These are phyloP conservation scores for Thelaira solivaga DNA, from an alignment of 2,888 invertebrate species.

Conservation along the genomic window DNA sequence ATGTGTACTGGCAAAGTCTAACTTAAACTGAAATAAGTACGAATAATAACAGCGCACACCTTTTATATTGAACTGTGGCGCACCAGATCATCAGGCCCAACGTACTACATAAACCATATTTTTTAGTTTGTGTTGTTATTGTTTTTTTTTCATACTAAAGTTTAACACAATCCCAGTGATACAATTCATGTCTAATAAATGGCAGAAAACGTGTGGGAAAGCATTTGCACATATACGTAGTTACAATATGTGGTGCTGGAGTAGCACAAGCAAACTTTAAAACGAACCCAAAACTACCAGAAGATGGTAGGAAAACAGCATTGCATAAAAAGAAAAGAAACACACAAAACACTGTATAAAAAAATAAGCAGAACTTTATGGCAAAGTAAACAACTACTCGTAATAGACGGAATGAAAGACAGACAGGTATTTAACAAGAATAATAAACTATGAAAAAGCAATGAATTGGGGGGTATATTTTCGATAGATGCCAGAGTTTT, in stretches of 20 bases:
- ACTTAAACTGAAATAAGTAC: not conserved
- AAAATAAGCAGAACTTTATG: too few relatives aligned
- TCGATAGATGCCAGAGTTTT: too few relatives aligned
- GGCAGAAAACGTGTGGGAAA: conserved; percentile 57
- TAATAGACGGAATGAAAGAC: not conserved
- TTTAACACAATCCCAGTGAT: conserved; percentile 43
- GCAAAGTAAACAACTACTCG: too few relatives aligned
- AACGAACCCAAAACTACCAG: not conserved
- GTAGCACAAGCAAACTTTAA: conserved; percentile 38
- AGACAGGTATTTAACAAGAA: not conserved
- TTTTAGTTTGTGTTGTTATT: too few relatives aligned
- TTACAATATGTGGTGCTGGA: not conserved
- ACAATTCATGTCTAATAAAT: conserved; percentile 56
- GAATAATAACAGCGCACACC: conserved; percentile 18
- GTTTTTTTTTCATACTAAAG: conserved; percentile 25
- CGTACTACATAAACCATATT: conserved; percentile 12
- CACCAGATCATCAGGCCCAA: conserved; percentile 11
- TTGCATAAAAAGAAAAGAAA: too few relatives aligned
- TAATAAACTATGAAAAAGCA: too few relatives aligned
- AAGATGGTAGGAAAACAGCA: conserved; percentile 33
- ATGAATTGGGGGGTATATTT: too few relatives aligned
- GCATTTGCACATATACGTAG: not conserved
- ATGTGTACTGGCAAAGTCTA: conserved; percentile 27
- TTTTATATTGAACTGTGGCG: conserved; percentile 27
- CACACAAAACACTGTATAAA: conserved; percentile 13